A percentile compares a stretch with the other conserved stretches of the same genome.
These are phyloP conservation scores for Drymonia ruficornis DNA, from an alignment of 2,888 invertebrate genomes.

Conservation along the genomic window DNA sequence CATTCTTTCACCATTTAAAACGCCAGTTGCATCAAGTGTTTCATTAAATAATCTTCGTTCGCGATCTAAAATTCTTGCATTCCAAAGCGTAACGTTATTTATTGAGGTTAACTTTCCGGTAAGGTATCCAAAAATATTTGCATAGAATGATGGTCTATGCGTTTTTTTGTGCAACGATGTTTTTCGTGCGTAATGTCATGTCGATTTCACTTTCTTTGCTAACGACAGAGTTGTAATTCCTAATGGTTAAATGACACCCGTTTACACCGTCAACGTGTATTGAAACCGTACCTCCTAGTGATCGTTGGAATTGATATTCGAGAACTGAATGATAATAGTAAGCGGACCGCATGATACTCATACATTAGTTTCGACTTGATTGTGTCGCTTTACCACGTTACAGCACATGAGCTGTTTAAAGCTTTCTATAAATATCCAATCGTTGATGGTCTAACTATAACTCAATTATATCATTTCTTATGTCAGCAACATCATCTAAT, in stretches of 20 bases:
- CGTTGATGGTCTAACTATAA: background rate
- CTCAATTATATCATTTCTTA: background rate
- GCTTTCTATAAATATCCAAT: background rate
- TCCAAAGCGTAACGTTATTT: conserved; percentile 35
- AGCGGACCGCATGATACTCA: conserved; percentile 33
- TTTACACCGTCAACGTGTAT: conserved; percentile 24
- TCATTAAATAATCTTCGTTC: conserved; percentile 21
- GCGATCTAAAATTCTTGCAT: conserved; percentile 23
- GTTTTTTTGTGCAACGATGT: conserved; percentile 28
- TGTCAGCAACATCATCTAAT: background rate
- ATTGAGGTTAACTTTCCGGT: conserved; percentile 49
- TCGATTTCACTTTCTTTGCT: conserved; percentile 72
- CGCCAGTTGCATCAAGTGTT: conserved; percentile 36
- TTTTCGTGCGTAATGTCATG: conserved; percentile 43
- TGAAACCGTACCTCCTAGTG: conserved; percentile 30
- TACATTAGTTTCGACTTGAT: conserved; percentile 53
- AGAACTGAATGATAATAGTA: conserved; percentile 34
- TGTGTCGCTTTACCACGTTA: conserved; percentile 48
- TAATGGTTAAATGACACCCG: conserved; percentile 35
- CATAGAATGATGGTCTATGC: conserved; percentile 36
- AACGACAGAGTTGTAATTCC: conserved; percentile 36
- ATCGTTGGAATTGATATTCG: conserved; percentile 39
- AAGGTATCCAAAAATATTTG: conserved; percentile 43
- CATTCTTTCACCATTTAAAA: conserved; percentile 41
- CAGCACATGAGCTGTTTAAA: conserved; percentile 28